Base-by-base conservation (phyloP, 2,113 vertebrate species). In the Calyptommatus sinebrachiatus region DNA sequence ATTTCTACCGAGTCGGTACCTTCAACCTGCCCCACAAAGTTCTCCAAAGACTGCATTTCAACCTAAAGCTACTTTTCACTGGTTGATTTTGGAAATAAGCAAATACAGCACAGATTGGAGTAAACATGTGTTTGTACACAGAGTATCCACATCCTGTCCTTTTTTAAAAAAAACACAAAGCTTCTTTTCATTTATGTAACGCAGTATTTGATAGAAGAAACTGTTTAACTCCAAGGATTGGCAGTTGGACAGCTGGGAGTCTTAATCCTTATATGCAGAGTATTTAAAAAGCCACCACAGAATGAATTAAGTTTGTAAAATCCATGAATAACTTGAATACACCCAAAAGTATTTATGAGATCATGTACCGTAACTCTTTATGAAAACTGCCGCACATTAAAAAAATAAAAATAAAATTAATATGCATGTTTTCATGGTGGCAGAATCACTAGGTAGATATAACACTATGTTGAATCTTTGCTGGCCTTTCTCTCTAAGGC, bases 81-180 rank as follows among this genome's bases (percentile, higher is more conserved):
- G 57, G 16, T 67, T 62, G 29, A 53, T n/a, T 66, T 80, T 63
- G 60, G 22, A n/a, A 26, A 69, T 75, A 78, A 66, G 85, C 77
- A 63, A 0, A 0, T 0, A 1, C 8, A 53, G 24, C 22, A 1
- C 28, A 26, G 10, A 2, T 45, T 63, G 46, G 24, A 31, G 57
- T 8, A 11, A 0, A 0, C 70, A 26, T 12, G 10, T 57, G 53
- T 57, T 57, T 12, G 16, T 18, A 28, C 5, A 66, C 50, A 8
- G 6, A 41, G n/a, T 41, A 24, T 6, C 22, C 8, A 73, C 9
- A 60, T 57, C 18, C 8, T 35, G 8, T 57, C 29, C 29, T 41
- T 48, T 73, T 45, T 80, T 14, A 50, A 80, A 35, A 41, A 41
- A 41, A 41, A 2, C 35, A 73, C 62, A 35, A 73, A 73, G 46